Base-by-base conservation (phyloP, 2,113 vertebrate genomes). In the Pelecanoides urinatrix region DNA sequence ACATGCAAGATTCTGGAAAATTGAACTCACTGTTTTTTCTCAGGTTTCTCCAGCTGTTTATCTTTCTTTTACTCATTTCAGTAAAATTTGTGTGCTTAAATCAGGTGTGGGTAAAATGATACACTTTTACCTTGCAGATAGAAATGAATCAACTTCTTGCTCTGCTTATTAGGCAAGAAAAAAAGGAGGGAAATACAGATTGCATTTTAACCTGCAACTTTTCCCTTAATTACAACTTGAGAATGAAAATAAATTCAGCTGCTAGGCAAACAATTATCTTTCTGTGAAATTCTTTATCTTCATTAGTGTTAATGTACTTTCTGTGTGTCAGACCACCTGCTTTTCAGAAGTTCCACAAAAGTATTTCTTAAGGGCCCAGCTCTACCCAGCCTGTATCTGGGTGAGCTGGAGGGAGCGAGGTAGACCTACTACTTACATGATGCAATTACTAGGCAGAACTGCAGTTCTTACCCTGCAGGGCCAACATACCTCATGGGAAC, bases 221-320 rank as follows among this genome's bases (percentile, higher is more conserved):
- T 92, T 83, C 38, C n/a, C 71, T 95, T 95, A 95, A 97, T 95
- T 95, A 87, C 81, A 79, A 62, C 66, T 76, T 82, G 71, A 90
- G 81, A 96, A 95, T 0, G 11, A 95, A 94, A 96, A 92, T 83
- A 91, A 96, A 91, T 90, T 95, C 86, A 76, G 89, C 94, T 96
- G 36, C 86, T 85, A 95, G 95, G 95, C 86, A 96, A 88, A 91
- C 50, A 89, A 94, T 96, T 96, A 95, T 86, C 89, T 95, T 92
- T 50, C 91, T 88, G 89, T 79, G 95, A 96, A 97, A 93, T 79
- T 94, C 63, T 91, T 92, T 91, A 96, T 97, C 94, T 95, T 89
- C 84, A 88, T 97, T 94, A 95, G 67, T 76, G 92, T 78, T 95
- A 92, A 94, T 70, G 50, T 74, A 52, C 47, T 83, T 90, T 93